Conservation (phyloP, 2,113 vertebrate species). For the Sinocyclocheilus maitianheensis region DNA sequence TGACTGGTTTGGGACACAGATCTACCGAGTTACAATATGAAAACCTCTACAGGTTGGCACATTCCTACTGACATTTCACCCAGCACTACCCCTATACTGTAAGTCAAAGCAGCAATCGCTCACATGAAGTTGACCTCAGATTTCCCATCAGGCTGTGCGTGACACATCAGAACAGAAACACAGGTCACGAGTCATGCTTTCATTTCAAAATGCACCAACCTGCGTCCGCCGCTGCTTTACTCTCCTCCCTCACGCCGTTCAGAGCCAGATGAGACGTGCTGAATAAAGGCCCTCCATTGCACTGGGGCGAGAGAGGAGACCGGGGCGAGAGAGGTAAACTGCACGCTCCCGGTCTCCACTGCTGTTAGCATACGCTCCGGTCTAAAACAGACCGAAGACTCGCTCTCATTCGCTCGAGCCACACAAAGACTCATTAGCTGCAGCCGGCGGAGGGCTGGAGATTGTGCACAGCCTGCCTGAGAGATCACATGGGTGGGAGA, state of each 20-base stretch:
- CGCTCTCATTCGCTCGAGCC: conserved; percentile 58
- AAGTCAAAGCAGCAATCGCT: not conserved
- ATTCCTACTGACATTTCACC: not conserved
- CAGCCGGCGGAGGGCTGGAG: conserved; percentile 87
- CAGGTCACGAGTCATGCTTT: conserved; percentile 59
- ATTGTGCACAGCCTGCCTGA: conserved; percentile 69
- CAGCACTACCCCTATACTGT: too few relatives aligned
- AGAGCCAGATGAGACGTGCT: conserved; percentile 35
- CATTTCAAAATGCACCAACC: conserved; percentile 56
- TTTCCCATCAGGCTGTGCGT: conserved; percentile 36
- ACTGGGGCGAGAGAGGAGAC: conserved; percentile 6
- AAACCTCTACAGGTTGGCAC: not conserved
- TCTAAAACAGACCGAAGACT: conserved; percentile 48
- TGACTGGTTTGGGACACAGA: not conserved
- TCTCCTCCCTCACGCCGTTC: conserved; percentile 36
- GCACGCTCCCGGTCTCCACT: conserved; percentile 75
- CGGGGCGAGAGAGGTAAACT: conserved; percentile 56
- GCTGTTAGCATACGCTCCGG: conserved; percentile 90
- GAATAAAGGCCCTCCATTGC: conserved; percentile 55
- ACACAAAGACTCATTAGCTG: conserved; percentile 99
- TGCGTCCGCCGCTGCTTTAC: conserved; percentile 34
- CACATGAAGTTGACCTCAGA: conserved; percentile 2
- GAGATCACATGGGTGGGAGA: conserved; percentile 51
- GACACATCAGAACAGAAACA: conserved; percentile 66
- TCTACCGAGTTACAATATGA: not conserved